Evolutionary conservation across 2,113 vertebrate species (phyloP), one percentile per base, ranked within the genome.

Genomic region (Takifugu bimaculatus): DNA sequence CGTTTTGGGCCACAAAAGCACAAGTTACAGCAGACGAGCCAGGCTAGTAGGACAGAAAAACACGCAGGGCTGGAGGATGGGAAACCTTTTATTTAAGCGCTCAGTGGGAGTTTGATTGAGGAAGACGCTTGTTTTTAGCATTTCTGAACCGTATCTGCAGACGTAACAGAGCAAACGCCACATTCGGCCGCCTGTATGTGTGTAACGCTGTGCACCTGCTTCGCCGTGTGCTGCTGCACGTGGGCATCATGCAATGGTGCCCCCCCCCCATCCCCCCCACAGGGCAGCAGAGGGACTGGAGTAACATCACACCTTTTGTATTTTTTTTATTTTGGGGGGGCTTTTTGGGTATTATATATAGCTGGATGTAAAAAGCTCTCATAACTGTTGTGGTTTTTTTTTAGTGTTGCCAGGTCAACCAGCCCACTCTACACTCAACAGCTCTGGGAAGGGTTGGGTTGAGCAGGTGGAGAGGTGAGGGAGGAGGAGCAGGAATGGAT

Each of bases 371-470:
- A 84, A 80, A 82, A 65, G 78, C 85, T 85, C 88, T 79, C 65
- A 72, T 77, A 77, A 63, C 75, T 72, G 57, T 72, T 69, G 68
- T n/a, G 3, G 6, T n/a, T 47, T 52, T 81, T 81, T 80, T 83
- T 72, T 73, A 75, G 75, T 74, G 79, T 83, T 81, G 71, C 72
- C 81, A 81, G 77, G 74, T 88, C 85, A 82, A 79, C 78, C 79
- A 87, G 78, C 82, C 80, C 79, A 86, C 80, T 88, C 84, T 65
- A 66, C 78, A 85, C 76, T 87, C 78, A 69, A 77, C 68, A 74
- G 62, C 53, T 6, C 49, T 56, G 55, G 64, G 71, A 78, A 69
- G 81, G 79, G 73, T 74, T 79, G 75, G 65, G 76, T 65, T 79
- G 78, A 84, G 75, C 63, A 68, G 65, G 65, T 68, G 54, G 73